These are phyloP conservation scores for Maniola jurtina DNA, from an alignment of 1,140 invertebrate species.

Conservation along the genomic window DNA sequence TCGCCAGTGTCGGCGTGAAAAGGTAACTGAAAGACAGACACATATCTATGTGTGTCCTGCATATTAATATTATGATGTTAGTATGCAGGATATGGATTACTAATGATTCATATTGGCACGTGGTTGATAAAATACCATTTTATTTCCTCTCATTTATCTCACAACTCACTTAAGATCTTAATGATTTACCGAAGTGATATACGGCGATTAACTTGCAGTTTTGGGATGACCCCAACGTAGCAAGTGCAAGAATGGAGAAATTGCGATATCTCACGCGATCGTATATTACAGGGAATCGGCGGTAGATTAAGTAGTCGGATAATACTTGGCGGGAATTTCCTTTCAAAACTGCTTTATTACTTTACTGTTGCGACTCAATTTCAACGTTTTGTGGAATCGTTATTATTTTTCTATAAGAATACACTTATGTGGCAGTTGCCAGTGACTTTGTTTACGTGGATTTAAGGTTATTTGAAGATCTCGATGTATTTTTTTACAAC, in stretches of 20 bases:
- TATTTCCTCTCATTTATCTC: slow-evolving; percentile 22
- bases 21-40: no score
- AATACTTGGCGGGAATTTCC: not conserved
- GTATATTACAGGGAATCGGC: slow-evolving; percentile 44
- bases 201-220: slow-evolving; percentile 68
- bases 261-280: slow-evolving; percentile 59
- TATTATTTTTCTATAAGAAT: not conserved
- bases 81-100: not conserved
- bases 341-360: slow-evolving; percentile 1
- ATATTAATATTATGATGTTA: no score
- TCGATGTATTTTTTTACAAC: no score
- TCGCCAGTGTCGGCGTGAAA: no score
- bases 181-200: slow-evolving; percentile 57
- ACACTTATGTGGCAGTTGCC: not conserved
- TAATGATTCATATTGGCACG: not conserved
- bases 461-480: no score
- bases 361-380: not conserved
- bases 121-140: not conserved
- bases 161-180: slow-evolving; percentile 43
- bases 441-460: no score
- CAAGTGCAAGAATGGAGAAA: slow-evolving; percentile 55
- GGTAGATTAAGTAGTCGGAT: slow-evolving; percentile 49
- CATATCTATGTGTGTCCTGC: no score
- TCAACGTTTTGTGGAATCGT: not conserved
- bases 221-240: slow-evolving; percentile 45